These are phyloP conservation scores for Meteorus cinctellus DNA, from an alignment of 2,888 invertebrate species.

Conservation along the genomic window DNA sequence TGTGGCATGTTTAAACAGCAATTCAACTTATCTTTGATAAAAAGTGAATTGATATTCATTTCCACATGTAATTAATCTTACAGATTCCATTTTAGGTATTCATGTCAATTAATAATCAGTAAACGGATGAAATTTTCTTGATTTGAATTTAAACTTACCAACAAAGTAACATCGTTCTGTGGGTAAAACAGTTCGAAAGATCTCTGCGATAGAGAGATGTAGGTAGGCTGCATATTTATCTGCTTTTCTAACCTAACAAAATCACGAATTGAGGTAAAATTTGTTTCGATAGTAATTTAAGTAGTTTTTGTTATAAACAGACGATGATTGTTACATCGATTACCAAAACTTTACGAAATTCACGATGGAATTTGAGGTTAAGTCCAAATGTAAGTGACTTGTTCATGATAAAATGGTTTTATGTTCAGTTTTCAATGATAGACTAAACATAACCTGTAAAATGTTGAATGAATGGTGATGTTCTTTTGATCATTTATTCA, in stretches of 20 bases:
- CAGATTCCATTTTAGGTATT: too few species aligned
- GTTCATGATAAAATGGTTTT: not conserved
- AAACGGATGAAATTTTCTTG: too few species aligned
- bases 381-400: constrained; percentile 12
- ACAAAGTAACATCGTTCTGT: not conserved
- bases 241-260: too few species aligned
- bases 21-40: too few species aligned
- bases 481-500: not conserved
- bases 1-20: too few species aligned
- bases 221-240: too few species aligned
- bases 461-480: too few species aligned
- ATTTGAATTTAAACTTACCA: too few species aligned
- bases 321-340: not conserved
- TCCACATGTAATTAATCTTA: too few species aligned
- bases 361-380: not conserved
- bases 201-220: not conserved
- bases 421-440: not conserved
- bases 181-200: not conserved
- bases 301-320: not conserved
- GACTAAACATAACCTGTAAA: not conserved
- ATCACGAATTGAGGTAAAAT: not conserved
- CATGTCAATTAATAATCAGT: too few species aligned
- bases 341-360: not conserved
- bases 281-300: not conserved
- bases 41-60: too few species aligned